Conservation (phyloP, 2,888 invertebrate genomes). For the Cerastoderma edule region DNA sequence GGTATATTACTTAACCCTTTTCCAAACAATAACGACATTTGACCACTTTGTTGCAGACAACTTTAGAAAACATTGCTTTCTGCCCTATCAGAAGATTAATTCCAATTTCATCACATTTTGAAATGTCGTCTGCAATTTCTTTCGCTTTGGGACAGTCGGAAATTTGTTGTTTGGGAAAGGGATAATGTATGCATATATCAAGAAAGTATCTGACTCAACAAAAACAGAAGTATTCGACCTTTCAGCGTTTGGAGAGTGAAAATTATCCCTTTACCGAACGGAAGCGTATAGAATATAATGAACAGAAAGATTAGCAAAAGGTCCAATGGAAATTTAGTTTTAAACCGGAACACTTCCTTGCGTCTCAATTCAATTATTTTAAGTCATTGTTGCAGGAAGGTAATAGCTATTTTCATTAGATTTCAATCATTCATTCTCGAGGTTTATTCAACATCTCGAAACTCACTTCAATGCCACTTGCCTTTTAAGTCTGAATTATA, state of each 20-base stretch:
- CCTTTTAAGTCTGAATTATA: no score
- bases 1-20: neutral
- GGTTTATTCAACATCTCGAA: constrained; percentile 1
- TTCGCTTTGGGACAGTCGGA: neutral
- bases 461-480: constrained; percentile 4
- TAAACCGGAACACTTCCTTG: neutral
- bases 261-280: neutral
- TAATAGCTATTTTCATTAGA: neutral
- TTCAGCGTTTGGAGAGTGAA: neutral
- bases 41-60: neutral
- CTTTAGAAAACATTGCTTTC: neutral
- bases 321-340: neutral
- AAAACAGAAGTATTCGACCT: no score
- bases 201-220: neutral
- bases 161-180: neutral
- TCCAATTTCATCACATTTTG: neutral
- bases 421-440: neutral
- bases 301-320: neutral
- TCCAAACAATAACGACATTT: neutral
- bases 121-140: neutral
- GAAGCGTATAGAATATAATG: neutral
- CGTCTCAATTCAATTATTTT: neutral
- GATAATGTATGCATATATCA: neutral
- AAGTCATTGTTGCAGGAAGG: neutral
- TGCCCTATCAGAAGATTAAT: neutral